These are phyloP conservation scores for Gobiocypris rarus DNA, from an alignment of 2,113 vertebrate species.

Conservation along the genomic window DNA sequence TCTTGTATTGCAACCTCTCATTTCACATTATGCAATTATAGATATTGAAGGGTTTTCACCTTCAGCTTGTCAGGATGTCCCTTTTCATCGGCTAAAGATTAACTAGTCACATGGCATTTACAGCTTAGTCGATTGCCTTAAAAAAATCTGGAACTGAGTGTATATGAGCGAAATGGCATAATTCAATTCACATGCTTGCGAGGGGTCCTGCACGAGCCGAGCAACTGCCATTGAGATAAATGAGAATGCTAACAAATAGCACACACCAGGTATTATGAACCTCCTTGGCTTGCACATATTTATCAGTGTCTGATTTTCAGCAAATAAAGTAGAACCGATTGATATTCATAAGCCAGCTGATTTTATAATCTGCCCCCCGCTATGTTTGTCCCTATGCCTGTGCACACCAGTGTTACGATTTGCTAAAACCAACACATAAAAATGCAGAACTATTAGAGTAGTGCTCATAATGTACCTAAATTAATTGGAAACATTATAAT, in stretches of 20 bases:
- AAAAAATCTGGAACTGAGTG: neutral
- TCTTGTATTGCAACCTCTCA: neutral
- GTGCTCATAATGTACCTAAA: constrained; percentile 21
- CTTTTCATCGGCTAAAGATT: neutral
- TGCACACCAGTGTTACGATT: neutral
- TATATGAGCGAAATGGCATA: neutral
- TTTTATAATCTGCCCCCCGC: constrained; percentile 18
- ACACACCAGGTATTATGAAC: neutral
- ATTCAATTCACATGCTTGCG: neutral
- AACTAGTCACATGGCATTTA: neutral
- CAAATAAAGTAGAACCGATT: neutral
- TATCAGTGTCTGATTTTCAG: neutral
- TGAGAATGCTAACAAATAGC: neutral
- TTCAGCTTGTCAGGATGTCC: neutral
- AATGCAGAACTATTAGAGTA: neutral
- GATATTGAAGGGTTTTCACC: neutral
- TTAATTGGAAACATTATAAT: constrained; percentile 37
- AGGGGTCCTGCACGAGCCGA: neutral
- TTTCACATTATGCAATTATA: neutral
- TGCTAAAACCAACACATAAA: constrained; percentile 2
- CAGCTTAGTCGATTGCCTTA: neutral
- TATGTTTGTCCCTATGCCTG: neutral
- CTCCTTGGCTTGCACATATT: neutral
- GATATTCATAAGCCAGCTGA: constrained; percentile 6
- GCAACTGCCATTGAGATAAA: constrained; percentile 7